phyloP scores from a whole-genome alignment of 2,113 vertebrate genomes.

The Cinclus cinclus region DNA sequence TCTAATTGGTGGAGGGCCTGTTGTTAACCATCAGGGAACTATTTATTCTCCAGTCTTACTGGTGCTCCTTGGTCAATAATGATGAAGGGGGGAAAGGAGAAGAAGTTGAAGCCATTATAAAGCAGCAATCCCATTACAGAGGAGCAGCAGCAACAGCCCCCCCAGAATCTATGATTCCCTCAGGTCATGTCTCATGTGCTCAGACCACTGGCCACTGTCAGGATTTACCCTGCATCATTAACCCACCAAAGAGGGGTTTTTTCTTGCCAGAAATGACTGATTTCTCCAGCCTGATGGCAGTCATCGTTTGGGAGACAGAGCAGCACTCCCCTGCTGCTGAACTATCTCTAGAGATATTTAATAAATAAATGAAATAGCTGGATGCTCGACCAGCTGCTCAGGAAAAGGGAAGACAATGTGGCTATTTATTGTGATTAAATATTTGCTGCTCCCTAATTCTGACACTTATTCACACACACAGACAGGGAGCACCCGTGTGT shows the following conservation, averaged over 20 bases:
- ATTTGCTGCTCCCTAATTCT: background rate
- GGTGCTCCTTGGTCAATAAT: constrained; percentile 66
- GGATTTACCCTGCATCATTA: constrained; percentile 62
- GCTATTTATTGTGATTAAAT: background rate
- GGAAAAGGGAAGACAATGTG: background rate
- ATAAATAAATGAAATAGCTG: constrained; percentile 46
- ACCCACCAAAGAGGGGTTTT: constrained; percentile 23
- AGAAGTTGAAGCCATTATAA: constrained; percentile 59
- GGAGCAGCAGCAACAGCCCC: constrained; percentile 23
- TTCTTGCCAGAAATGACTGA: constrained; percentile 42
- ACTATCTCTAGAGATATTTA: constrained; percentile 2
- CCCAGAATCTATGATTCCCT: constrained; percentile 47
- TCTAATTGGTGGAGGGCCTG: constrained; percentile 42
- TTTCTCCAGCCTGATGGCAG: constrained; percentile 38
- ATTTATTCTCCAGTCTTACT: constrained; percentile 58
- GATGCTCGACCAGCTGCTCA: background rate
- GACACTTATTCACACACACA: background rate
- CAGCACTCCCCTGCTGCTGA: constrained; percentile 30
- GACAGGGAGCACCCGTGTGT: background rate
- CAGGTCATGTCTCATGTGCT: constrained; percentile 43
- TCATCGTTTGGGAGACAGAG: background rate
- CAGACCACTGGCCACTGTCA: constrained; percentile 53
- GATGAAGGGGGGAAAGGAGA: background rate
- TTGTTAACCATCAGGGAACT: constrained; percentile 67
- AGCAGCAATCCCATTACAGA: constrained; percentile 57